These are phyloP conservation scores for Cherax quadricarinatus DNA, from an alignment of 1,140 invertebrate species.

Conservation along the genomic window DNA sequence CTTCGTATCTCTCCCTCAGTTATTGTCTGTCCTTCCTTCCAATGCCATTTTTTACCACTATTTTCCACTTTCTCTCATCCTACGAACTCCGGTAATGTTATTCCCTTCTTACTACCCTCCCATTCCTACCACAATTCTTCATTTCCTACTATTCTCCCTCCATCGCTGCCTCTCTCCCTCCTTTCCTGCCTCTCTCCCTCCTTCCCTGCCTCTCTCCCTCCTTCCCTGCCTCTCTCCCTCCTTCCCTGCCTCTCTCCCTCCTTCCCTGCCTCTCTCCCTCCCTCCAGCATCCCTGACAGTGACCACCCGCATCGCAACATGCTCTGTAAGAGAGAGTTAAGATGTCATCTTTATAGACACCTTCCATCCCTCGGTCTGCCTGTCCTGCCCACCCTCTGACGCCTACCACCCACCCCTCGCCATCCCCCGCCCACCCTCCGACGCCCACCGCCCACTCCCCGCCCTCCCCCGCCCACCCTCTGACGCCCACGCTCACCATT, in stretches of 20 bases:
- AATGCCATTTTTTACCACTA: no score
- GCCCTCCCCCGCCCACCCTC: background rate
- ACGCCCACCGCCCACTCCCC: background rate
- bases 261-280: background rate
- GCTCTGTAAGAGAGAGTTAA: constrained; percentile 17
- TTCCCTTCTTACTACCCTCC: background rate
- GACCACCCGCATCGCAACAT: background rate
- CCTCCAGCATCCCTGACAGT: background rate
- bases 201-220: background rate
- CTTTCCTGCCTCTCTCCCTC: background rate
- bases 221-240: background rate
- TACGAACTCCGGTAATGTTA: no score
- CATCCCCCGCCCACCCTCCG: background rate
- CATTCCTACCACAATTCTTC: no score
- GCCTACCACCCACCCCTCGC: background rate
- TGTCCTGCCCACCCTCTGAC: background rate
- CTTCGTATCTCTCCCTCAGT: background rate
- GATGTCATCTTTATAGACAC: constrained; percentile 11
- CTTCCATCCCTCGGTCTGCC: background rate
- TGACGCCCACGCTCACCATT: background rate
- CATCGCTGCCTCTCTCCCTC: background rate
- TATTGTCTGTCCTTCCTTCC: no score
- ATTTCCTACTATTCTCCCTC: no score
- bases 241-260: background rate
- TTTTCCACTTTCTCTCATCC: no score